Evolutionary conservation across 2,797 vertebrate genomes (phyloP), one percentile per base, ranked within the genome.

Genomic region (Schizopygopsis malacanthus): DNA sequence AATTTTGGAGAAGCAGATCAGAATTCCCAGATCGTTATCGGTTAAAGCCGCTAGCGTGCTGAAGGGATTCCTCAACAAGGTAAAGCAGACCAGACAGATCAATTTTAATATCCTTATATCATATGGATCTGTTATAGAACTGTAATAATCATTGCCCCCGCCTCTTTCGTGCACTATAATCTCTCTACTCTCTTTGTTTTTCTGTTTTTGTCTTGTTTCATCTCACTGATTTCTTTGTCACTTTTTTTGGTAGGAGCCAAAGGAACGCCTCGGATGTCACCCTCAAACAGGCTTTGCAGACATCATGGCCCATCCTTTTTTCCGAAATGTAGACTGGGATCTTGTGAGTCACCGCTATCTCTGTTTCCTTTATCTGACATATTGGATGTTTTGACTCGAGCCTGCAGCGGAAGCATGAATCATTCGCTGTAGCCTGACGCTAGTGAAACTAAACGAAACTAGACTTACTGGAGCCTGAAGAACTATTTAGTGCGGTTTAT

Each of bases 1-100:
- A 52, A 99, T 99, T 95, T 95, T 99, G 96, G 98, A 99, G 95
- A 99, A 99, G 93, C 98, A 99, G 94, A 99, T 99, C 89, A 90
- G 98, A 91, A 99, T 99, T 91, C 98, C 98, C 3, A 96, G 98
- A 85, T 99, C 98, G 16, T 93, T 99, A 89, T 99, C 98, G 87
- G 98, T 99, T 89, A 99, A 99, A 96, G 98, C 98, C 70, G 98
- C 98, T 90, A 98, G 98, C 86, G 97, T 99, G 85, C 96, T 99
- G 56, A 99, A 99, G 94, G 98, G 97, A 91, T 99, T 99, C 92
- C 97, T 99, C 84, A 99, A 98, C 94, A 99, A 99, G 97, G 98
- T 99, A 91, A 91, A 89, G 67, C 89, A 77, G 63, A 81, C 69
- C 43, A 73, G 56, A 76, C 50, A 39, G 67, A 85, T 85, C 67